Evolutionary conservation across 2,888 invertebrate genomes (phyloP), one percentile per base, ranked within the genome.

Genomic region (Vannuccia rotundouncinata): DNA sequence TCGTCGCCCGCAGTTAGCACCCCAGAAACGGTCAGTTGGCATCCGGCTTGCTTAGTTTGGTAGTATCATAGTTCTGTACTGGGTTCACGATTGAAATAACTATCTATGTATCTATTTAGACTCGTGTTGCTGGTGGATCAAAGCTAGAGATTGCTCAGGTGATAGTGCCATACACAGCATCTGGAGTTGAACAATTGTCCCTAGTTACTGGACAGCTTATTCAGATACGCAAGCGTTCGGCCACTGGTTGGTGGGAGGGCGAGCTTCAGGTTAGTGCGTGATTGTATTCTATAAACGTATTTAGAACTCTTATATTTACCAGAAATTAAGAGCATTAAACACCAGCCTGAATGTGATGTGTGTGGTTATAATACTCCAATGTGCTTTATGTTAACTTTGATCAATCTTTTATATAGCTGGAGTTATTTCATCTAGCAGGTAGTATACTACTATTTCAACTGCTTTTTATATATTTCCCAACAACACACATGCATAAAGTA

Each of bases 191-290:
- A 85, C 99, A 99, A 87, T 90, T 99, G 60, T 92, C 93, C 22
- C 90, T 99, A 31, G 91, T 92, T 83, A 92, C 94, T 81, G 98
- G 97, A 0, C 97, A 98, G 85, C 90, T 97, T 80, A 92, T 98
- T 81, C 93, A 95, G 90, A 94, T 99, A n/a, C 91, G 95, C 28
- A 97, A 97, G 89, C 97, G 96, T 87, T 95, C 95, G 0, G 93
- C 94, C 84, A 94, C 94, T 76, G 99, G 99, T 27, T 99, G 99
- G 99, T 99, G 98, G 98, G 98, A 99, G 89, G 99, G 99, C 0
- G 98, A 99, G 89, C 89, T 97, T 73, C 96, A 96, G 89, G 95
- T 91, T 84, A 81, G 83, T 78, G 22, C 22, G 10, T 45, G 10
- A 13, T 45, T 5, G 45, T n/a, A n/a, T n/a, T n/a, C n/a, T n/a